Percentiles rank a stretch among this genome's conserved stretches.
These are phyloP conservation scores for Drepana arcuata DNA, from an alignment of 1,140 invertebrate species.

Conservation along the genomic window DNA sequence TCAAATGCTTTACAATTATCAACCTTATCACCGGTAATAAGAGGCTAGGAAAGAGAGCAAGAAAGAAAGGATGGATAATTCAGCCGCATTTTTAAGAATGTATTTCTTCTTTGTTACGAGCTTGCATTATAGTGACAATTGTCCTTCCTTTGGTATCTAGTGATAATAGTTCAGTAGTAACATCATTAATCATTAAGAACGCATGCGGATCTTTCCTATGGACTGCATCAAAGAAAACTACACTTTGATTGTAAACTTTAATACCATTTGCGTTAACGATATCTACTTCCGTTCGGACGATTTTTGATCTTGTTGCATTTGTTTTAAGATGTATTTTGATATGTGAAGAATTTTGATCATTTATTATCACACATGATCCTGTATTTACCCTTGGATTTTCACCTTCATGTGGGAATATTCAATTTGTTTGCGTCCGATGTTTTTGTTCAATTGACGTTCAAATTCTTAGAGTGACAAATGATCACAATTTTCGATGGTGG, in stretches of 20 bases:
- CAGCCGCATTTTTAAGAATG: too few relatives aligned
- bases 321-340: slow-evolving; percentile 16
- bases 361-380: slow-evolving; percentile 40
- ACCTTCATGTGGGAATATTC: slow-evolving; percentile 65
- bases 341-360: slow-evolving; percentile 26
- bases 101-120: slow-evolving; percentile 26
- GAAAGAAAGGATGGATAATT: too few relatives aligned
- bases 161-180: slow-evolving; percentile 49
- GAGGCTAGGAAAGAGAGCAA: too few relatives aligned
- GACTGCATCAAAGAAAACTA: slow-evolving; percentile 44
- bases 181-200: slow-evolving; percentile 62
- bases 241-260: slow-evolving; percentile 54
- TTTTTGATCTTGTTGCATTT: slow-evolving; percentile 14
- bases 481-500: slow-evolving; percentile 35
- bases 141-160: slow-evolving; percentile 37
- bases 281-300: slow-evolving; percentile 12
- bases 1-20: too few relatives aligned
- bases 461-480: slow-evolving; percentile 59
- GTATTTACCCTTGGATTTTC: slow-evolving; percentile 66
- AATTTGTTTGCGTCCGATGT: slow-evolving; percentile 67
- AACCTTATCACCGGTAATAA: too few relatives aligned
- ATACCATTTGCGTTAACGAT: slow-evolving; percentile 38
- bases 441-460: slow-evolving; percentile 65
- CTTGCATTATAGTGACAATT: slow-evolving; percentile 44
- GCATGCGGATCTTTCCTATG: slow-evolving; percentile 53